Evolutionary conservation across 1,140 invertebrate genomes (phyloP).

Genomic region (Plodia interpunctella): DNA sequence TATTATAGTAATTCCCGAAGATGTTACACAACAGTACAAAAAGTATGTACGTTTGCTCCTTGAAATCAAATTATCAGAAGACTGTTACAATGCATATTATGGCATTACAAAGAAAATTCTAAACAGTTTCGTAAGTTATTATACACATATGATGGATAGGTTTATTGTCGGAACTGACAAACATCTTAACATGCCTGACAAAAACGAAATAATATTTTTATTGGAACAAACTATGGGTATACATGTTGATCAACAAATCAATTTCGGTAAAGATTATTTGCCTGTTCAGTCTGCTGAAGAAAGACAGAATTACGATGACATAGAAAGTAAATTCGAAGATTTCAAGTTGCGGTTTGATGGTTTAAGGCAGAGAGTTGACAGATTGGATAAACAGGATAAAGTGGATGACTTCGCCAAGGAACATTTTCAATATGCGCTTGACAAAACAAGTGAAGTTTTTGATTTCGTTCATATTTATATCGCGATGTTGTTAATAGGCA

Average conservation of each 20-base stretch:
- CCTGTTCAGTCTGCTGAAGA: constrained; percentile 29
- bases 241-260: constrained; percentile 32
- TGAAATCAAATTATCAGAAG: constrained; percentile 34
- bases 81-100: constrained; percentile 40
- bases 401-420: constrained; percentile 37
- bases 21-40: constrained; percentile 18
- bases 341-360: constrained; percentile 27
- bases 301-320: constrained; percentile 32
- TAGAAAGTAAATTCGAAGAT: constrained; percentile 22
- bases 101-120: constrained; percentile 44
- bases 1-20: constrained; percentile 30
- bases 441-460: constrained; percentile 37
- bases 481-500: constrained; percentile 26
- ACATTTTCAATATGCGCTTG: constrained; percentile 35
- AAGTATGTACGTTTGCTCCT: constrained; percentile 32
- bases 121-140: constrained; percentile 39
- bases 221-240: constrained; percentile 35
- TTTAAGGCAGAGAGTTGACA: constrained; percentile 25
- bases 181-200: constrained; percentile 25
- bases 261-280: constrained; percentile 38
- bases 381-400: constrained; percentile 39
- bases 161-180: constrained; percentile 38
- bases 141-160: constrained; percentile 35
- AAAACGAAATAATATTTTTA: constrained; percentile 29
- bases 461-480: constrained; percentile 39